phyloP scores from a whole-genome alignment of 2,113 vertebrate genomes.

The Azemiops feae region DNA sequence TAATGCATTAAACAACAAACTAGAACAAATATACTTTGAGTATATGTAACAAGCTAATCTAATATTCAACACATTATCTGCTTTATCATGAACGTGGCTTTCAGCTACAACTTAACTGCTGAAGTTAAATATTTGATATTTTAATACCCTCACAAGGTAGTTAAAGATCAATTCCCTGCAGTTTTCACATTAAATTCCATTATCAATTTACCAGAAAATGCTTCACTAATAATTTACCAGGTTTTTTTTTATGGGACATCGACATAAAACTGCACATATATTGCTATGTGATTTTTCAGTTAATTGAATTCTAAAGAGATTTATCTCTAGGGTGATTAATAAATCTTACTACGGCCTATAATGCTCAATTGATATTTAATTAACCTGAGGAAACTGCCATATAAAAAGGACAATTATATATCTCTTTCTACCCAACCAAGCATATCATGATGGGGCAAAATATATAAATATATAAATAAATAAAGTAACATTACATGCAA shows the following conservation, averaged over 20 bases:
- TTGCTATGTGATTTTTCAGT: conserved; percentile 69
- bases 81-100: background rate
- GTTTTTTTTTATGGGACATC: conserved; percentile 56
- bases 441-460: conserved; percentile 46
- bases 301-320: conserved; percentile 72
- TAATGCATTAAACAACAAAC: background rate
- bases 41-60: no score
- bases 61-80: background rate
- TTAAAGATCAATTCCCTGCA: conserved; percentile 53
- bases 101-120: background rate
- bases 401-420: conserved; percentile 70
- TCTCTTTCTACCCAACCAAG: conserved; percentile 60
- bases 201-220: conserved; percentile 54
- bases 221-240: conserved; percentile 56
- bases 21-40: background rate
- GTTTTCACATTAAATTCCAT: conserved; percentile 62
- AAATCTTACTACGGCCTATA: conserved; percentile 72
- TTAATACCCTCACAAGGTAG: background rate
- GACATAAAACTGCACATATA: conserved; percentile 68
- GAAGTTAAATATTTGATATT: background rate
- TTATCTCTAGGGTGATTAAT: conserved; percentile 72
- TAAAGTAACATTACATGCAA: conserved; percentile 4
- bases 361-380: conserved; percentile 72
- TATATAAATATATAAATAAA: background rate
- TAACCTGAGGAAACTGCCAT: conserved; percentile 68